Base-by-base conservation (phyloP, 2,888 invertebrate species). In the Blera fallax region DNA sequence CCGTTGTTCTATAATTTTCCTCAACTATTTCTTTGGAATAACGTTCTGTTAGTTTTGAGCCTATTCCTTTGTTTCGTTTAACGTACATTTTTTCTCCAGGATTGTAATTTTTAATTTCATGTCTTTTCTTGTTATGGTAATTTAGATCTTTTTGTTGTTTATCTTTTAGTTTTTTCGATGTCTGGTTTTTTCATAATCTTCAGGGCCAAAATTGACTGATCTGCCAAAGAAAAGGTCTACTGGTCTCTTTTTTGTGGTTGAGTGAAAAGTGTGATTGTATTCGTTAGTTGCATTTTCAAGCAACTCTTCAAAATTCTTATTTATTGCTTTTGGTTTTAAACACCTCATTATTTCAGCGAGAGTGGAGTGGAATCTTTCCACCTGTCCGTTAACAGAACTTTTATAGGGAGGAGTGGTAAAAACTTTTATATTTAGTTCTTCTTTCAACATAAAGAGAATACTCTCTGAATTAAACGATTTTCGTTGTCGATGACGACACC, bases 291-390 rank as follows among this genome's bases (percentile, higher is more conserved):
- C 62, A 18, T 52, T 45, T 18, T 56, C 34, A n/a, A 56, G 67
- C n/a, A 67, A 7, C 45, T 67, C 58, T 21, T 27, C 52, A 1
- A 52, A 52, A 27, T 11, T 27, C 21, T 14, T 18, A 16, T 80
- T 16, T 11, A 32, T 43, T n/a, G 18, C 34, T 11, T 58, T 29
- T 8, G n/a, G 2, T 48, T 48, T 62, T 6, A 69, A 21, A 16
- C 65, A 73, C 32, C 80, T 48, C 32, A 67, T 34, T 16, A 80
- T 80, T 11, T 73, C 67, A 5, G 67, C 24, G n/a, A 80, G 4
- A 0, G 67, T 80, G 0, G 80, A 80, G 21, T 80, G 73, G 18
- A 80, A 73, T 18, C 58, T 29, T n/a, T 85, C 80, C 11, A 85
- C 50, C 24, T 64, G 64, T n/a, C n/a, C n/a, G n/a, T n/a, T n/a